Base-by-base conservation (phyloP, 2,113 vertebrate species). In the Puma concolor region DNA sequence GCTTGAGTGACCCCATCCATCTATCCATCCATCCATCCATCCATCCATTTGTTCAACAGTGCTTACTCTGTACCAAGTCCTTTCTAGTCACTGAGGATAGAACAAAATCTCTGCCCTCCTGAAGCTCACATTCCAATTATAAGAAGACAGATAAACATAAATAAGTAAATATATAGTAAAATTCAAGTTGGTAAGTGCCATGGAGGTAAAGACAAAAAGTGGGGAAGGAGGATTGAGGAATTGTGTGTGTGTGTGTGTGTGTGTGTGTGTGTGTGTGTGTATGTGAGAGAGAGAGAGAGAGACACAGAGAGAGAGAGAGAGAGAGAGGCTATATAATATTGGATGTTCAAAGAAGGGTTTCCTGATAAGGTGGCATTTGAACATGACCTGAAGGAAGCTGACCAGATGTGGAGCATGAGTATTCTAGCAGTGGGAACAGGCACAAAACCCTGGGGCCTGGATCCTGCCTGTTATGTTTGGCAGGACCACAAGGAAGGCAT, bases 141-240 rank as follows among this genome's bases (percentile, higher is more conserved):
- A 72, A 83, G 84, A 19, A 52, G 44, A 71, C n/a, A 92, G 19
- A 60, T 71, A 83, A 71, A 57, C 66, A 52, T 33, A 92, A 69
- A 9, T 29, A 91, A 54, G 48, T 41, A n/a, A 83, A 92, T 82
- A 72, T 31, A 31, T 27, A 72, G 14, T 72, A 57, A 21, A 52
- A 50, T 15, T 15, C 83, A 69, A 69, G 67, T 36, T 72, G 67
- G 38, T 54, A 88, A 57, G 50, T 38, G 19, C 48, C 57, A n/a
- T 41, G 57, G 29, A 48, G 14, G 29, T 41, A 83, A n/a, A 72
- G 66, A 79, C 23, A 64, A 83, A 29, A 74, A 63, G n/a, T 72
- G 15, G 67, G 31, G 66, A 60, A 60, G 38, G 79, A 83, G 38
- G 17, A 2, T 29, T 72, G n/a, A 27, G 36, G 38, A 12, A 83